Conservation (phyloP, 2,888 invertebrate species). For the Crematogaster levior region DNA sequence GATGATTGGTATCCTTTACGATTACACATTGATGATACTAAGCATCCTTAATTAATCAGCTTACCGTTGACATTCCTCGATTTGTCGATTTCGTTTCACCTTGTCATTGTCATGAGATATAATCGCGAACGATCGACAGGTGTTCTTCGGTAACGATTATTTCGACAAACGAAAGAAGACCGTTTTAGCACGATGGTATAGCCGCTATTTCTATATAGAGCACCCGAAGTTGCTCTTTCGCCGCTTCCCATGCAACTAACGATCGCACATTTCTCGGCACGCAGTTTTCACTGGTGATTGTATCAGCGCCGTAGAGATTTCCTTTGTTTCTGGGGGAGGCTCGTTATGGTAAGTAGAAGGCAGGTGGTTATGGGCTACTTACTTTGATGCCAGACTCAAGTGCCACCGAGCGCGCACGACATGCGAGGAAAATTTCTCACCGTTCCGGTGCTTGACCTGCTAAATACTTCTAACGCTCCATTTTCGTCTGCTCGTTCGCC, state of each 20-base stretch:
- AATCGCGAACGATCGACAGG: neutral
- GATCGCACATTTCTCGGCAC: constrained; percentile 66
- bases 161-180: neutral
- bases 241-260: constrained; percentile 73
- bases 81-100: constrained; percentile 17
- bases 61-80: constrained; percentile 52
- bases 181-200: neutral
- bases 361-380: constrained; percentile 83
- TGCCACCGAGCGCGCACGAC: constrained; percentile 49
- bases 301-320: constrained; percentile 78
- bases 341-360: constrained; percentile 76
- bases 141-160: neutral
- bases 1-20: constrained; percentile 48
- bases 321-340: constrained; percentile 80
- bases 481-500: constrained; percentile 23
- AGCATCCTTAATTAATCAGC: constrained; percentile 31
- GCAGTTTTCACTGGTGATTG: constrained; percentile 81
- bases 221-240: constrained; percentile 67
- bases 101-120: neutral
- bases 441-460: constrained; percentile 41
- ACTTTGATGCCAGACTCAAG: constrained; percentile 67
- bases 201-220: neutral
- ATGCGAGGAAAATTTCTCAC: constrained; percentile 52
- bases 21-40: constrained; percentile 56
- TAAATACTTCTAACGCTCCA: constrained; percentile 47